Evolutionary conservation across 2,113 vertebrate genomes (phyloP).

Genomic region (Osmerus mordax): DNA sequence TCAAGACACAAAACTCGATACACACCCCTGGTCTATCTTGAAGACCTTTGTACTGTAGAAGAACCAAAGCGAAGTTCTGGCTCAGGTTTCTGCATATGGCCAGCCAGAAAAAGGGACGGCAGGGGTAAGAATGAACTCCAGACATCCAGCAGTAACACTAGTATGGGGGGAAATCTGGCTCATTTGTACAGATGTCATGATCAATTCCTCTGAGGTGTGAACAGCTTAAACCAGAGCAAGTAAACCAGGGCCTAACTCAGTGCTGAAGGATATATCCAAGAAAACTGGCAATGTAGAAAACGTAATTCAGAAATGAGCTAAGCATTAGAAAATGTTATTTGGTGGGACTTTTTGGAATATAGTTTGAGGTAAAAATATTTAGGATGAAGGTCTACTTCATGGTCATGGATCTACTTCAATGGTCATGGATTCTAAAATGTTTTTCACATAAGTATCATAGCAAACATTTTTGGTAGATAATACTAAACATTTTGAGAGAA

Average conservation of each 20-base stretch:
- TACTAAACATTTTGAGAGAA: no score
- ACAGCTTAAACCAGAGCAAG: not conserved
- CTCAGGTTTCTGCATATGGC: conserved; percentile 4
- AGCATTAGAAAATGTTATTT: no score
- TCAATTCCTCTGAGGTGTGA: conserved; percentile 3
- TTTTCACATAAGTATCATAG: no score
- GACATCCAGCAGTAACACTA: not conserved
- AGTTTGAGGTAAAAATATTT: no score
- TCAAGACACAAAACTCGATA: not conserved
- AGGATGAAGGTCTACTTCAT: no score
- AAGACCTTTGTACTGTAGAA: not conserved
- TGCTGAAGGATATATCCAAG: not conserved
- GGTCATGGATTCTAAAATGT: no score
- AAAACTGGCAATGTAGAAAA: not conserved
- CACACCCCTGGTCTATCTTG: not conserved
- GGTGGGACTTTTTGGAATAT: no score
- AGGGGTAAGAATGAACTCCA: not conserved
- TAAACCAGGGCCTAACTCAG: not conserved
- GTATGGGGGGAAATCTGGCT: not conserved
- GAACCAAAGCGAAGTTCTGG: not conserved
- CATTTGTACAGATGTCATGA: conserved; percentile 7
- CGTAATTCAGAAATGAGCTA: not conserved
- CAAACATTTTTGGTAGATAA: no score
- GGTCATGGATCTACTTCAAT: no score
- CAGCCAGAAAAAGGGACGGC: not conserved